Conservation (phyloP, 2,888 invertebrate species). For the Chelonus formosanus region DNA sequence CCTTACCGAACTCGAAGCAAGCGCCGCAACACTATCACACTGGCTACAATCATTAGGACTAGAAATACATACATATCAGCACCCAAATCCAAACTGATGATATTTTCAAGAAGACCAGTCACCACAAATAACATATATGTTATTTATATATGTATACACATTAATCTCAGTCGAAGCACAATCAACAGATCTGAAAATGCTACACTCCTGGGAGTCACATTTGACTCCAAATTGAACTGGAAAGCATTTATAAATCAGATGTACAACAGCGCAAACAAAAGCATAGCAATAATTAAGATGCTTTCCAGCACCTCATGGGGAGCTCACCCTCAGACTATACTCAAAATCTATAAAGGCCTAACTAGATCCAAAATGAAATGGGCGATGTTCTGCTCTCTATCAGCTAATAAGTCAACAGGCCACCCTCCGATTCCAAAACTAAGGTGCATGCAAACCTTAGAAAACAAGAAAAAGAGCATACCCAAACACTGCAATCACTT, state of each 20-base stretch:
- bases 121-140: neutral
- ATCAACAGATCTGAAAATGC: neutral
- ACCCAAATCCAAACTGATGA: conserved; percentile 6
- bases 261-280: neutral
- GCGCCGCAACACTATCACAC: too few relatives aligned
- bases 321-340: conserved; percentile 7
- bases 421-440: too few relatives aligned
- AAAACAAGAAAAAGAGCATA: too few relatives aligned
- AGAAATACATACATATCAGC: conserved; percentile 4
- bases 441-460: too few relatives aligned
- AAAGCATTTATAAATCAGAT: conserved; percentile 16
- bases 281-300: conserved; percentile 6
- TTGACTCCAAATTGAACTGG: conserved; percentile 19
- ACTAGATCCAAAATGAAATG: conserved; percentile 8
- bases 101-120: conserved; percentile 4
- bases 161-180: too few relatives aligned
- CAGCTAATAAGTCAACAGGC: too few relatives aligned
- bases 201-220: conserved; percentile 12
- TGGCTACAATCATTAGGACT: neutral
- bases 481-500: too few relatives aligned
- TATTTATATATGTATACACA: too few relatives aligned
- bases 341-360: conserved; percentile 13
- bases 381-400: conserved; percentile 18
- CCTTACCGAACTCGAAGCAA: neutral
- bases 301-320: conserved; percentile 16